These are phyloP conservation scores for Anabacerthia variegaticeps DNA, from an alignment of 2,797 vertebrate species.

Conservation along the genomic window DNA sequence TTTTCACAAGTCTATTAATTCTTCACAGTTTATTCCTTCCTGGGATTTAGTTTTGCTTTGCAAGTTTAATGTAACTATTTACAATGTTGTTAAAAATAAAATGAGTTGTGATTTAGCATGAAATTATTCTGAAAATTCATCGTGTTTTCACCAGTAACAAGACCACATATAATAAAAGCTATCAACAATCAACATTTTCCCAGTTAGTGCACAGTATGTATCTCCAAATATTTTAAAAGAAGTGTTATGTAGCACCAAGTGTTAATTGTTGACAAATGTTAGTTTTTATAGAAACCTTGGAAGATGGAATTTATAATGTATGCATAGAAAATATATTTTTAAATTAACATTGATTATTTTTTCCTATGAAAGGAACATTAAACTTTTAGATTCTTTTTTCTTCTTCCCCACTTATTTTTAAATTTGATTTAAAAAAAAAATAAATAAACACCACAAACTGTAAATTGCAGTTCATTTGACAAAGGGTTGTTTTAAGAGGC, in stretches of 20 bases:
- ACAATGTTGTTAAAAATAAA: constrained; percentile 10
- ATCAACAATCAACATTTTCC: constrained; percentile 16
- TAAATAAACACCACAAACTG: fast-evolving
- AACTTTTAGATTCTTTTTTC: not conserved
- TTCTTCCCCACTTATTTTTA: not conserved
- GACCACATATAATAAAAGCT: not conserved
- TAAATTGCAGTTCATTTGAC: not conserved
- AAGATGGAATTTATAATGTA: not conserved
- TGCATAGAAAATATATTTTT: not conserved
- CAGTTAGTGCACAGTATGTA: constrained; percentile 21
- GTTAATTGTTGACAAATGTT: constrained; percentile 33
- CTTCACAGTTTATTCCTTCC: not conserved
- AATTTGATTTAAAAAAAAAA: not conserved
- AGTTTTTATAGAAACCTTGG: not conserved
- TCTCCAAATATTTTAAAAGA: constrained; percentile 28
- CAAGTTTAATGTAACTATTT: not conserved
- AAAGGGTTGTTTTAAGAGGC: not conserved
- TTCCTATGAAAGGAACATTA: not conserved
- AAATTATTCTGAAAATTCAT: constrained; percentile 18
- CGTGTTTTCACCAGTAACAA: not conserved
- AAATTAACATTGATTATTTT: not conserved
- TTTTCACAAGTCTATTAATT: not conserved
- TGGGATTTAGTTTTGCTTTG: not conserved
- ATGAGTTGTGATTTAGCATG: not conserved
- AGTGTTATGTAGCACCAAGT: not conserved